These are phyloP conservation scores for Melanerpes aurifrons DNA, from an alignment of 2,113 vertebrate genomes.

Conservation along the genomic window DNA sequence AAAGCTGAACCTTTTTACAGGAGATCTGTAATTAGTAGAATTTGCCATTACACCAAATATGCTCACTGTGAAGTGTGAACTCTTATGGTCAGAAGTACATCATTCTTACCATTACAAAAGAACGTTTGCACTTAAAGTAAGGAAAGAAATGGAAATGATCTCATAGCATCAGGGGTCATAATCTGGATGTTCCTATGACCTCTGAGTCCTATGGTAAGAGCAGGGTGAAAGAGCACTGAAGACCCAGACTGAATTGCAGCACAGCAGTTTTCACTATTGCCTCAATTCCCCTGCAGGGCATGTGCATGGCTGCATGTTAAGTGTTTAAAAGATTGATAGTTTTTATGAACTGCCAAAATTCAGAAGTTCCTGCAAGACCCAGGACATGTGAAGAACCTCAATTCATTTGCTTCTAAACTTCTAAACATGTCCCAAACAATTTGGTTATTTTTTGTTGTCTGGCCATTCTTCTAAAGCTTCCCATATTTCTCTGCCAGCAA, in stretches of 20 bases:
- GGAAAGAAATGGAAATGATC: not conserved
- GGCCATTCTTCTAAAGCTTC: not conserved
- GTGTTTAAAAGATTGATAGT: not conserved
- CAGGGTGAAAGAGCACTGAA: not conserved
- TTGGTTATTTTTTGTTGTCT: not conserved
- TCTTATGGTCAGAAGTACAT: not conserved
- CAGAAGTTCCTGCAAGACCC: not conserved
- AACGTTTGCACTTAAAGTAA: not conserved
- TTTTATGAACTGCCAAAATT: not conserved
- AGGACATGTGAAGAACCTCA: not conserved
- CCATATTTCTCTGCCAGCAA: not conserved
- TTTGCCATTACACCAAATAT: not conserved
- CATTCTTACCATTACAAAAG: not conserved
- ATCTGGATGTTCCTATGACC: not conserved
- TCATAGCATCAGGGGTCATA: not conserved
- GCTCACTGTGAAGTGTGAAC: not conserved
- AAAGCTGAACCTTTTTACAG: not conserved
- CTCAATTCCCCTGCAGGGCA: not conserved
- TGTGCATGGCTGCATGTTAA: not conserved
- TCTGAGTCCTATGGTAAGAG: not conserved
- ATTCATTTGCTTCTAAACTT: not conserved
- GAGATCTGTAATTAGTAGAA: conserved; percentile 7
- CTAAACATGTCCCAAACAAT: not conserved
- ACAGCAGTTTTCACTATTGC: not conserved
- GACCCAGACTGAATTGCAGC: not conserved